A percentile compares a stretch with the other conserved stretches of the same genome.
These are phyloP conservation scores for Graptemys geographica DNA, from an alignment of 2,797 vertebrate species.

Conservation along the genomic window DNA sequence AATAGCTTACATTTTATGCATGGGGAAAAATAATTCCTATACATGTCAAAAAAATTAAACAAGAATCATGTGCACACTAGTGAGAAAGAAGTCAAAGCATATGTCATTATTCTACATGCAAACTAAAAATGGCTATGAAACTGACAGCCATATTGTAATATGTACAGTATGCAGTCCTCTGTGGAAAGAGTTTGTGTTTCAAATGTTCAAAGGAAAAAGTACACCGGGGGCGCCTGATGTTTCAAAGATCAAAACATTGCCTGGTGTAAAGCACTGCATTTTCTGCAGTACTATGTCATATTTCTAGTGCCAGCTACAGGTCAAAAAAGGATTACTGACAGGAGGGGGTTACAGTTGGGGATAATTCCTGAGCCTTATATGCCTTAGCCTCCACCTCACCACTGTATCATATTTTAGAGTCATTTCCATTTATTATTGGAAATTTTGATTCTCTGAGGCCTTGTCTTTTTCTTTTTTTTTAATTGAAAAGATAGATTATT, in stretches of 20 bases:
- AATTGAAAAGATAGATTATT: background rate
- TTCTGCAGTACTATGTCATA: accelerated
- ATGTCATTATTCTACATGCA: accelerated
- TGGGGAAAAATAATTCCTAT: background rate
- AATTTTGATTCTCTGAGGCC: background rate
- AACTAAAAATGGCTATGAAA: background rate
- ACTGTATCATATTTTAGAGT: background rate
- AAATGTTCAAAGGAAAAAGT: accelerated
- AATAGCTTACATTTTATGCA: background rate
- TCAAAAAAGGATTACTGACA: background rate
- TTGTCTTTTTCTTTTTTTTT: background rate
- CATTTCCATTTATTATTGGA: background rate
- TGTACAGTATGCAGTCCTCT: background rate
- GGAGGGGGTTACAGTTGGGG: background rate
- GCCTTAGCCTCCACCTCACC: background rate
- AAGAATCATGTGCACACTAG: background rate
- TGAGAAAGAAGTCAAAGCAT: accelerated
- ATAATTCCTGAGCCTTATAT: background rate
- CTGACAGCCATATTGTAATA: background rate
- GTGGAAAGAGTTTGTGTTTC: accelerated
- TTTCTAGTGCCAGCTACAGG: background rate
- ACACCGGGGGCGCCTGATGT: slow-evolving; percentile 62
- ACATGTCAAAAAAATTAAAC: background rate
- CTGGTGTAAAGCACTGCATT: background rate
- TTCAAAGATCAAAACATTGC: background rate